Conservation (phyloP, 2,113 vertebrate species). For the Hydropotes inermis region DNA sequence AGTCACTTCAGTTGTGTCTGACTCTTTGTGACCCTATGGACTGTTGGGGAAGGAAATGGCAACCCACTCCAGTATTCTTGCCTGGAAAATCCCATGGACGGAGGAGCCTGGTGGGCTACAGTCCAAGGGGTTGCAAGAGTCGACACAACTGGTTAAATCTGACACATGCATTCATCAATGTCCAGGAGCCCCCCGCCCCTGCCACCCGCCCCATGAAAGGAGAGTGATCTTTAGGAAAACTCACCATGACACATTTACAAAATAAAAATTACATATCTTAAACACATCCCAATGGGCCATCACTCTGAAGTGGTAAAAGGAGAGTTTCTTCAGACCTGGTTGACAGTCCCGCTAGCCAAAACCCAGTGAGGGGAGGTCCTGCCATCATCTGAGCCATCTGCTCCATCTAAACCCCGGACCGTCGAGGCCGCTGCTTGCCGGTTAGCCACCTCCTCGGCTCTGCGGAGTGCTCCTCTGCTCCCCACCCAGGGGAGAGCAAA, state of each 20-base stretch:
- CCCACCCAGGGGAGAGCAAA: not conserved
- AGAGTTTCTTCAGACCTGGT: not conserved
- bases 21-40: not conserved
- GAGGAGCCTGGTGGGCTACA: too few species aligned
- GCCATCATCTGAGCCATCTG: not conserved
- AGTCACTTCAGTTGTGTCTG: not conserved
- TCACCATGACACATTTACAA: not conserved
- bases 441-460: not conserved
- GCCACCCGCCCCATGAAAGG: fast-evolving
- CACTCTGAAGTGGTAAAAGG: not conserved
- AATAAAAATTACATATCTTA: not conserved
- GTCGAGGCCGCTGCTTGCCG: not conserved
- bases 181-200: not conserved
- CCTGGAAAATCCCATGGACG: too few species aligned
- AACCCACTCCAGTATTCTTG: too few species aligned
- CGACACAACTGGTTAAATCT: not conserved
- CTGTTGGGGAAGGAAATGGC: not conserved
- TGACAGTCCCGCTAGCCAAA: not conserved
- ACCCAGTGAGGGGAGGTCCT: not conserved
- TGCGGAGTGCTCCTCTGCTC: not conserved
- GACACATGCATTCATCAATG: not conserved
- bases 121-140: too few species aligned
- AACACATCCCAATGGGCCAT: not conserved
- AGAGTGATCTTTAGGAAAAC: not conserved
- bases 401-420: not conserved